Conservation (phyloP, 2,888 invertebrate genomes). For the Clunio marinus region DNA sequence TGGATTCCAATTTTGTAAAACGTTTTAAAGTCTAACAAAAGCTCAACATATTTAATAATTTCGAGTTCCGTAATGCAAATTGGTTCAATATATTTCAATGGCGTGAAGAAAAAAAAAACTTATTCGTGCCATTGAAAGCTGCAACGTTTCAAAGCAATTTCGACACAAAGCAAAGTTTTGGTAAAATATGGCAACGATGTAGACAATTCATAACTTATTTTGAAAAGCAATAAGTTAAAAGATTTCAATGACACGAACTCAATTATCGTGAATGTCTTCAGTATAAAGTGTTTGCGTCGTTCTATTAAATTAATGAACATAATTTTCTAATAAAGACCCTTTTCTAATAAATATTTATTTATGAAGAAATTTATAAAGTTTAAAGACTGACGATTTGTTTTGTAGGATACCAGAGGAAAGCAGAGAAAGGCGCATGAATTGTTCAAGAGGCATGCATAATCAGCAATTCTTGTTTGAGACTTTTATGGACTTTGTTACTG, state of each 20-base stretch:
- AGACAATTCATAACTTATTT: conserved; percentile 8
- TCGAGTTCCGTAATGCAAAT: too few species aligned
- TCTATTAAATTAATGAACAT: too few species aligned
- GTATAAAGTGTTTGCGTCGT: neutral
- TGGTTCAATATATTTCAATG: too few species aligned
- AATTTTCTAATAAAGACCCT: neutral
- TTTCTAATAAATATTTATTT: conserved; percentile 2
- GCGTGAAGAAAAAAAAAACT: too few species aligned
- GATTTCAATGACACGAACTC: neutral
- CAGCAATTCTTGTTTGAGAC: conserved; percentile 1
- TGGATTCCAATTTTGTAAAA: too few species aligned
- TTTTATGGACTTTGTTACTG: neutral
- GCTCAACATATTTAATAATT: too few species aligned
- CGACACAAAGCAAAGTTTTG: too few species aligned
- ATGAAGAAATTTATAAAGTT: neutral
- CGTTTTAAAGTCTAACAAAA: too few species aligned
- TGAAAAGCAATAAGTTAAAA: neutral
- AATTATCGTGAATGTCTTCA: neutral
- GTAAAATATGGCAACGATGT: neutral
- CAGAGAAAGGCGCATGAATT: neutral
- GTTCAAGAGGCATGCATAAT: neutral
- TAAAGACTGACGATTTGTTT: neutral
- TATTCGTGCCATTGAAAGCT: too few species aligned
- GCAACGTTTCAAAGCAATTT: too few species aligned
- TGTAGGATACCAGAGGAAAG: neutral